Evolutionary conservation across 2,888 invertebrate genomes (phyloP).

Genomic region (Elgonia sp.): DNA sequence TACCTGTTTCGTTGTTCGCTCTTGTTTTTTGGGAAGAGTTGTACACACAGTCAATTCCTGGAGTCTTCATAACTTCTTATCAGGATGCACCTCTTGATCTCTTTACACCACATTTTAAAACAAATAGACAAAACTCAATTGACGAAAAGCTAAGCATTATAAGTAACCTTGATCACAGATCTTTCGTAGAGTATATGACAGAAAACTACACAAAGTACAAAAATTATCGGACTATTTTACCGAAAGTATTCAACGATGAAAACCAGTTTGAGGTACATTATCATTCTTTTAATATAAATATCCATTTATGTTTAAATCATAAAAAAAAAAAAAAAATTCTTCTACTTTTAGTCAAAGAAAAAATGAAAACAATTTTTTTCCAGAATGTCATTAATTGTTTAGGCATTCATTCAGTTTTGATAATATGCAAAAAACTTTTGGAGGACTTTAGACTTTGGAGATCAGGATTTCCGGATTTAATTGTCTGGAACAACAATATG

Average conservation of each 20-base stretch:
- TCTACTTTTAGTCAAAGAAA: no score
- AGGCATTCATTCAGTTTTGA: slow-evolving; percentile 87
- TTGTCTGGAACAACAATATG: slow-evolving; percentile 90
- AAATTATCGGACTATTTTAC: slow-evolving; percentile 80
- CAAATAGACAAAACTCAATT: slow-evolving; percentile 89
- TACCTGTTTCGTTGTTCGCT: slow-evolving; percentile 89
- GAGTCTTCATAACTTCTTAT: slow-evolving; percentile 90
- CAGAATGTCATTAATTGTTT: slow-evolving; percentile 88
- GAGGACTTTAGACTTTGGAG: slow-evolving; percentile 89
- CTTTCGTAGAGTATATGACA: slow-evolving; percentile 87
- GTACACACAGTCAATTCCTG: slow-evolving; percentile 88
- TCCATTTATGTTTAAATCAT: no score
- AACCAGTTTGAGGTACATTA: slow-evolving; percentile 80
- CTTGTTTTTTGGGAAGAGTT: slow-evolving; percentile 94
- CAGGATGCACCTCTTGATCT: slow-evolving; percentile 93
- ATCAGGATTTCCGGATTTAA: slow-evolving; percentile 94
- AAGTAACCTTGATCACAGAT: slow-evolving; percentile 84
- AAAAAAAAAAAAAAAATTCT: no score
- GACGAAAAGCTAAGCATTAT: slow-evolving; percentile 88
- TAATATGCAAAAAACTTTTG: slow-evolving; percentile 89
- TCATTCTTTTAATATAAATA: not conserved
- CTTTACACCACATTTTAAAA: slow-evolving; percentile 90
- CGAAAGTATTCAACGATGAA: slow-evolving; percentile 77
- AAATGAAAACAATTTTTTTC: slow-evolving; percentile 65
- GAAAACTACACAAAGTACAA: slow-evolving; percentile 78